Percentiles rank a stretch among this genome's conserved stretches.
Evolutionary conservation across 2,113 vertebrate species (phyloP).

Genomic region (Benitochromis conjunctus): DNA sequence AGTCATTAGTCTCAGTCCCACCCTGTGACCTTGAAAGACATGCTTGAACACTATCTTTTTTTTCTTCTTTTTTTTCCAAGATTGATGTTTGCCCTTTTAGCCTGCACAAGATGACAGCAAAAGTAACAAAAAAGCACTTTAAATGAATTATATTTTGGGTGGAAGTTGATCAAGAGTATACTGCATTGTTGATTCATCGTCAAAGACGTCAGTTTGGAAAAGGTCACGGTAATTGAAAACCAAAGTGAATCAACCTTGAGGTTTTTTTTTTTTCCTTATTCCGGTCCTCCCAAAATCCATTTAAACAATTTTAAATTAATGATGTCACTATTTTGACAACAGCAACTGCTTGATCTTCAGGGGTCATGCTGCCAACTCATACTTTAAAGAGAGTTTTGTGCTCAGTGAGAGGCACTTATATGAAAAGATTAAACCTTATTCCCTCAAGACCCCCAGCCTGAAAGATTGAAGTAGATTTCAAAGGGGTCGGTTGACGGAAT

Average conservation of each 20-base stretch:
- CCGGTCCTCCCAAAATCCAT: constrained; percentile 38
- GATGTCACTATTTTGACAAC: constrained; percentile 62
- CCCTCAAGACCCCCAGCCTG: constrained; percentile 9
- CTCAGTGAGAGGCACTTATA: constrained; percentile 29
- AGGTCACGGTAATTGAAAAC: constrained; percentile 48
- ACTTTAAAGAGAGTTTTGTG: constrained; percentile 30
- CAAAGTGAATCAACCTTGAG: constrained; percentile 34
- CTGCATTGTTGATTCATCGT: constrained; percentile 38
- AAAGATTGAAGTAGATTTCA: constrained; percentile 57
- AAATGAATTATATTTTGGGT: constrained; percentile 40
- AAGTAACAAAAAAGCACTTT: constrained; percentile 29
- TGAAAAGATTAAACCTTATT: constrained; percentile 42
- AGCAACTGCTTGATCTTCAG: constrained; percentile 40
- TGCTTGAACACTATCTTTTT: constrained; percentile 6
- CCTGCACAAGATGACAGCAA: constrained; percentile 13
- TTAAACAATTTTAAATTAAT: constrained; percentile 47
- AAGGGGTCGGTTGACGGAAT: constrained; percentile 27
- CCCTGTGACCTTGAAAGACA: not conserved
- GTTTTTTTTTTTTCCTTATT: not conserved
- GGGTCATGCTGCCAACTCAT: constrained; percentile 31
- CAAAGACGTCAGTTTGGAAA: constrained; percentile 34
- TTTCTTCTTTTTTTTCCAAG: constrained; percentile 1
- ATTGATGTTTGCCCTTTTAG: constrained; percentile 54
- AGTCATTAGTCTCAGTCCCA: not conserved
- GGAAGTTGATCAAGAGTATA: constrained; percentile 23